Base-by-base conservation (phyloP, 2,113 vertebrate species). In the Emberiza fucata region DNA sequence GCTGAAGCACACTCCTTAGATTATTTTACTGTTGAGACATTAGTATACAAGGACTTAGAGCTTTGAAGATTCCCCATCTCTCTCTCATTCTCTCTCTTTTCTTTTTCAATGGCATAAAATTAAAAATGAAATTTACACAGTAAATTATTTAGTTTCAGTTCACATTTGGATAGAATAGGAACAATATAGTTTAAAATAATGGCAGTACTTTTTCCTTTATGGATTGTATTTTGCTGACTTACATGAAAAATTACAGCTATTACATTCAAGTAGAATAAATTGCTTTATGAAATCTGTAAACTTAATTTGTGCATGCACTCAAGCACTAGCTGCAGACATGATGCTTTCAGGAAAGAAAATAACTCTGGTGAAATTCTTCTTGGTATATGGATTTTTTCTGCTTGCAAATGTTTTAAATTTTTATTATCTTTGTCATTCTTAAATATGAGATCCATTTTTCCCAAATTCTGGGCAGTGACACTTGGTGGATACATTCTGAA, bases 201-300 rank as follows among this genome's bases (percentile, higher is more conserved):
- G 57, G 53, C 86, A 96, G 53, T 88, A 88, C 48, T 95, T 97
- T 96, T 96, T 84, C 87, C 70, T 97, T 96, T 97, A 96, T 95
- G 88, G 77, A 86, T 91, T 92, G 84, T 88, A 91, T 96, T 98
- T 96, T 97, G 94, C 97, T 98, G 97, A 98, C 97, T 97, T 97
- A 88, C 91, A 97, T 98, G 97, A 98, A 97, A 98, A 98, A 97
- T 97, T 96, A 89, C 96, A 80, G 84, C 94, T 96, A 96, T 97
- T 98, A 97, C 94, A 96, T 97, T 97, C 96, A 87, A 95, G 82
- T 83, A 96, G 94, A 97, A 98, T 95, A 95, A 97, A 97, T 97
- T 97, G 91, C 95, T 96, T 97, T 96, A 97, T 78, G 80, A 95
- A 97, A 95, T 97, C 94, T 96, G 96, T 97, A 97, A 98, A 98